A percentile compares a stretch with the other conserved stretches of the same genome.
phyloP scores from a whole-genome alignment of 2,113 vertebrate genomes.

The Melanerpes aurifrons region DNA sequence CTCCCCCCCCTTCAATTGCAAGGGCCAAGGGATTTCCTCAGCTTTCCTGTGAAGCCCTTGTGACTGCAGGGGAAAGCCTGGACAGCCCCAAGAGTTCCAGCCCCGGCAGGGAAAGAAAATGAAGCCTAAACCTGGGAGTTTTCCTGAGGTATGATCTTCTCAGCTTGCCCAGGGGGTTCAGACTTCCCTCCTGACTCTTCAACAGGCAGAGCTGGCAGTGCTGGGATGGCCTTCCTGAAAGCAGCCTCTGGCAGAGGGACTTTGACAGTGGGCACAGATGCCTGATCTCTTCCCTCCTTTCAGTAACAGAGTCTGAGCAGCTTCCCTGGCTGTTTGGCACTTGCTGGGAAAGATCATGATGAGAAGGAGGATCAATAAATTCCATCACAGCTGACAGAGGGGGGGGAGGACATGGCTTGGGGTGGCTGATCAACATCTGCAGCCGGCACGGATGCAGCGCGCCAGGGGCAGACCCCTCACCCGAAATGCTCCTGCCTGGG shows the following conservation, averaged over 20 bases:
- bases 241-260: slow-evolving; percentile 29
- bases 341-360: background rate
- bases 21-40: background rate
- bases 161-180: background rate
- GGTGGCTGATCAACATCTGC: slow-evolving; percentile 50
- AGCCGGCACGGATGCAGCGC: slow-evolving; percentile 6
- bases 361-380: slow-evolving; percentile 55
- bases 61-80: background rate
- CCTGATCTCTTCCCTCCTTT: slow-evolving; percentile 29
- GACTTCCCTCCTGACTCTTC: background rate
- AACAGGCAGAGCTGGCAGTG: background rate
- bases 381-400: slow-evolving; percentile 47
- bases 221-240: slow-evolving; percentile 17
- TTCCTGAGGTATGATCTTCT: background rate
- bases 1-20: background rate
- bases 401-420: slow-evolving; percentile 51
- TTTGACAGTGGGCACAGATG: slow-evolving; percentile 31
- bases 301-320: slow-evolving; percentile 1
- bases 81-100: background rate
- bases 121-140: background rate
- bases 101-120: background rate
- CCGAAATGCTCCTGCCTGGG: slow-evolving; percentile 10
- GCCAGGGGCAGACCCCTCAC: slow-evolving; percentile 24
- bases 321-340: slow-evolving; percentile 33
- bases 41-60: background rate